Base-by-base conservation (phyloP, 2,797 vertebrate species). In the Antennarius maculatus region DNA sequence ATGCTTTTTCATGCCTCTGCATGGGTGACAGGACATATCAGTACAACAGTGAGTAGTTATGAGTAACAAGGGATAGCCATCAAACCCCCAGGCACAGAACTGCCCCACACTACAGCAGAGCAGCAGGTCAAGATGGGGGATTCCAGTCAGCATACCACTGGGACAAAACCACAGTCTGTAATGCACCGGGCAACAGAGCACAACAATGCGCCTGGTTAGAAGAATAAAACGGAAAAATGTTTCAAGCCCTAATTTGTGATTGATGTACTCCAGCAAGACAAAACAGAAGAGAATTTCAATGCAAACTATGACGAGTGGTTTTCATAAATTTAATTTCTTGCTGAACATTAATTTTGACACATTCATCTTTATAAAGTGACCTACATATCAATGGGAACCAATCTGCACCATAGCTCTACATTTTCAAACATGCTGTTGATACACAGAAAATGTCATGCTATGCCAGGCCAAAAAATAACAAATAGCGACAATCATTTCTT, bases 121-220 rank as follows among this genome's bases (percentile, higher is more conserved):
- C 73, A 83, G 56, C 70, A 66, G 83, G 77, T 87, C 84, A 89
- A 61, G 52, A 52, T 34, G 42, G 34, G 74, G 60, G 68, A 73
- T 65, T 81, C 45, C 60, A 72, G 74, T 10, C 64, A 61, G 52
- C 65, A 82, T 71, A 76, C 74, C 69, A 77, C 9, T 72, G 53
- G 59, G 66, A 87, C 86, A 84, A 71, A 58, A 49, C 68, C n/a
- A 62, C 47, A 62, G 61, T 83, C 72, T 78, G 71, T 69, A 56
- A 51, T 61, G 29, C 54, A 43, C 47, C 37, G 34, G 4, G 45
- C 5, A 43, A 74, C 67, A 72, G 64, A 78, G 31, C 56, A 34
- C 64, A 43, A 48, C 18, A 37, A 64, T 1, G 13, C 34, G 61
- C 17, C 63, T 9, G 15, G 5, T 34, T 13, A 48, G 47, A 54